These are phyloP conservation scores for Eurosta solidaginis DNA, from an alignment of 1,140 invertebrate species.

Conservation along the genomic window DNA sequence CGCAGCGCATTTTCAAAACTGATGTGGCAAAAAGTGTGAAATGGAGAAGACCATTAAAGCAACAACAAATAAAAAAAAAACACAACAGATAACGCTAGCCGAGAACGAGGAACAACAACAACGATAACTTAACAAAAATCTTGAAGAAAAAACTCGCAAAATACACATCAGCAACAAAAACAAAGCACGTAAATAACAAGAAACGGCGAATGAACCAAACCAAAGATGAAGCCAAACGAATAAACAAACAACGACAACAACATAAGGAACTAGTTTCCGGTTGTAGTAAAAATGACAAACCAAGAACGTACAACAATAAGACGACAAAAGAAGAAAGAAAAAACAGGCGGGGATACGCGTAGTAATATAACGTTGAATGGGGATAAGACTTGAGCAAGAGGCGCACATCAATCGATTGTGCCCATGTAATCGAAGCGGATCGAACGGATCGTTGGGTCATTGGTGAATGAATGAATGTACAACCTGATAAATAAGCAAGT, in stretches of 20 bases:
- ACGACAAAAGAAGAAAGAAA: not conserved
- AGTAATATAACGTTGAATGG: not conserved
- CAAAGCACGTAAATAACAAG: not conserved
- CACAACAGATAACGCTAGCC: not conserved
- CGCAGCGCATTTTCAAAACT: not conserved
- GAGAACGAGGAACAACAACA: not conserved
- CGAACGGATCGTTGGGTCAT: not conserved
- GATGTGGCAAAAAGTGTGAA: not conserved
- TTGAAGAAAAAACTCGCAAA: not conserved
- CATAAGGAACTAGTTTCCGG: constrained; percentile 56
- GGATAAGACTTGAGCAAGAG: not conserved
- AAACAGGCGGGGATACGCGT: not conserved
- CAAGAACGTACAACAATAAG: constrained; percentile 1
- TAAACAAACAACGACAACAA: constrained; percentile 37
- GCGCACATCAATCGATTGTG: not conserved
- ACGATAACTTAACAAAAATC: not conserved
- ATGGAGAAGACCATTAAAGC: constrained; percentile 1
- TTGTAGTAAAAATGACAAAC: constrained; percentile 57
- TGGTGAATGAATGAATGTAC: not conserved
- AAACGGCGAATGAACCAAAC: not conserved
- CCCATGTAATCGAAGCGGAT: not conserved
- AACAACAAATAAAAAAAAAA: not conserved
- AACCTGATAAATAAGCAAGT: not conserved
- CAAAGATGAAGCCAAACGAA: constrained; percentile 29
- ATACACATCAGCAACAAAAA: not conserved